Conservation (phyloP, 2,888 invertebrate genomes). For the Clitarchus hookeri region DNA sequence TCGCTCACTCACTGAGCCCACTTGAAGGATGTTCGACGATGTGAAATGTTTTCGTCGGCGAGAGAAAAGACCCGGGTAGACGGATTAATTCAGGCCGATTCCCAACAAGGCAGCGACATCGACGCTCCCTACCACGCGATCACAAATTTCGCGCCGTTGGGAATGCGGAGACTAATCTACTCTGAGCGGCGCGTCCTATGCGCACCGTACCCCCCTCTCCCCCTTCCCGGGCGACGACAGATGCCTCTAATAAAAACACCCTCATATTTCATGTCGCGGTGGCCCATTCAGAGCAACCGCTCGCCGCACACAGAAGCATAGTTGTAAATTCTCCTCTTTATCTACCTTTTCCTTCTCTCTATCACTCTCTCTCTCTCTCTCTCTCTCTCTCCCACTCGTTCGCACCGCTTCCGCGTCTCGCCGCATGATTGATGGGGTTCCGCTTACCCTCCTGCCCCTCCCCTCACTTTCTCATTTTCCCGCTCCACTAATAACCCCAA, state of each 20-base stretch:
- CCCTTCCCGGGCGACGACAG: neutral
- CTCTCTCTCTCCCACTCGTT: neutral
- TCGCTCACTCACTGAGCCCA: no score
- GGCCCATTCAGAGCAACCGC: neutral
- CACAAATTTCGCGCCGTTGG: neutral
- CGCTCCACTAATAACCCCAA: no score
- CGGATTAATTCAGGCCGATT: conserved; percentile 6
- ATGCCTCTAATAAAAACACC: conserved; percentile 14
- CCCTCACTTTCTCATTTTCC: no score
- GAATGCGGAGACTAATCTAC: neutral
- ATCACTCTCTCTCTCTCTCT: no score
- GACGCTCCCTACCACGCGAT: neutral
- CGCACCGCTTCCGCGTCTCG: neutral
- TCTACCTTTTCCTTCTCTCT: neutral
- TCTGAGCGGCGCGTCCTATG: neutral
- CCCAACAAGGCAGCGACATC: neutral
- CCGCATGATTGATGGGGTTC: neutral
- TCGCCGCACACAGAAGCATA: neutral
- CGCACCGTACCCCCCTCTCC: neutral
- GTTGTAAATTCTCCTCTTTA: conserved; percentile 14
- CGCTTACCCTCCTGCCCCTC: neutral
- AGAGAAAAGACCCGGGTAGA: neutral
- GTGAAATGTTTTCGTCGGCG: neutral
- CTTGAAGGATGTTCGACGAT: no score
- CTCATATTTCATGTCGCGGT: conserved; percentile 8